Evolutionary conservation across 2,113 vertebrate species (phyloP).

Genomic region (Cepphus grylle): DNA sequence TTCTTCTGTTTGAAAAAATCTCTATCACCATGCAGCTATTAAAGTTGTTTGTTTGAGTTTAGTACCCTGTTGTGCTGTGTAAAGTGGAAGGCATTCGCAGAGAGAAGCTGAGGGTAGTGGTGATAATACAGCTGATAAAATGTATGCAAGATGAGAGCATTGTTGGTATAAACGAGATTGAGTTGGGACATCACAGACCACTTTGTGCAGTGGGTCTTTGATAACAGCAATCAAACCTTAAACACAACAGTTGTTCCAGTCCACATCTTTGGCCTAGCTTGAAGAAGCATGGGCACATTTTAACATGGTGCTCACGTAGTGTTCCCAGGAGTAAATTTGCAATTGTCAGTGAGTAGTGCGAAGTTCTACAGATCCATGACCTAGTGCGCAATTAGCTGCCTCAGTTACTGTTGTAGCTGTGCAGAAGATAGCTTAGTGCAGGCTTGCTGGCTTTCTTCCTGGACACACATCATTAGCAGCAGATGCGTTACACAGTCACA

Average conservation of each 20-base stretch:
- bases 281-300: neutral
- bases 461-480: neutral
- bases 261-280: neutral
- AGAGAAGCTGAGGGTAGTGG: neutral
- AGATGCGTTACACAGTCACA: neutral
- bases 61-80: neutral
- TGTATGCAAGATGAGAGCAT: neutral
- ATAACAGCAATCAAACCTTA: neutral
- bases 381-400: neutral
- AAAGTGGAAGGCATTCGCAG: neutral
- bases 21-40: neutral
- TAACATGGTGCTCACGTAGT: accelerated
- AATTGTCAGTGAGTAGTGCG: neutral
- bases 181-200: neutral
- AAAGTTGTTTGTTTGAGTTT: neutral
- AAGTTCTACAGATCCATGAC: neutral
- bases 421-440: neutral
- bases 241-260: neutral
- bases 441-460: neutral
- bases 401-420: neutral
- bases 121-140: neutral
- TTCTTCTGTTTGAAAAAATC: neutral
- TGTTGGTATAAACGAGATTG: neutral
- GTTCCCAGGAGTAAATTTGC: neutral
- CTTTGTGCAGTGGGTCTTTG: neutral